phyloP scores from a whole-genome alignment of 2,797 vertebrate genomes.

The Anisognathus igniventris region DNA sequence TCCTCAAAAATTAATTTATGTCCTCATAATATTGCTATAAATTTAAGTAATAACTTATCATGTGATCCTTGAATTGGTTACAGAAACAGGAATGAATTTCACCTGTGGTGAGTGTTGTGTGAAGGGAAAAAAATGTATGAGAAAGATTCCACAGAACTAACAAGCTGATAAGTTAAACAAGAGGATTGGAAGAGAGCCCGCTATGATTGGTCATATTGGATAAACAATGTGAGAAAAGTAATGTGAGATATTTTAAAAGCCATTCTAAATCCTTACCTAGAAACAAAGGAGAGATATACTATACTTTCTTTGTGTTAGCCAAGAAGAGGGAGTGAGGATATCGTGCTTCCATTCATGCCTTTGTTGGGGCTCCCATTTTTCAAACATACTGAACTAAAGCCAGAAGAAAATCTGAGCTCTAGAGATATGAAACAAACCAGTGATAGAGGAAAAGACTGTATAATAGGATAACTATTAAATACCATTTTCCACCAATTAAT shows the following conservation, averaged over 20 bases:
- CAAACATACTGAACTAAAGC: slow-evolving; percentile 35
- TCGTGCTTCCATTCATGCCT: slow-evolving; percentile 34
- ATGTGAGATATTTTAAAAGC: slow-evolving; percentile 57
- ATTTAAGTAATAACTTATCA: not conserved
- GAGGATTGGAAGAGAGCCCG: slow-evolving; percentile 26
- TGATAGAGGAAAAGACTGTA: slow-evolving; percentile 20
- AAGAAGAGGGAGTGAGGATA: slow-evolving; percentile 20
- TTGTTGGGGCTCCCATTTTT: slow-evolving; percentile 45
- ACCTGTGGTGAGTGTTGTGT: slow-evolving; percentile 38
- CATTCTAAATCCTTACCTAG: slow-evolving; percentile 48
- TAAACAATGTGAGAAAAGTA: slow-evolving; percentile 49
- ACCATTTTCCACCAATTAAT: slow-evolving; percentile 36
- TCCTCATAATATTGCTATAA: not conserved
- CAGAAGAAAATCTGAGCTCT: slow-evolving; percentile 44
- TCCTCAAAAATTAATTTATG: slow-evolving; percentile 19
- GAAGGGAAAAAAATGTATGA: slow-evolving; percentile 27
- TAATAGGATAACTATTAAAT: slow-evolving; percentile 48
- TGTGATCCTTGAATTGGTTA: not conserved
- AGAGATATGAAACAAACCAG: slow-evolving; percentile 24
- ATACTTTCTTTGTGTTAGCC: slow-evolving; percentile 28
- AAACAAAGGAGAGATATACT: slow-evolving; percentile 37
- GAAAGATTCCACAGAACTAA: slow-evolving; percentile 21
- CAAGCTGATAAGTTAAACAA: slow-evolving; percentile 52
- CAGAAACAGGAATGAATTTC: slow-evolving; percentile 13
- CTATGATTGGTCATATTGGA: slow-evolving; percentile 42